These are phyloP conservation scores for Drosophila mimica DNA, from an alignment of 2,888 invertebrate species.

Conservation along the genomic window DNA sequence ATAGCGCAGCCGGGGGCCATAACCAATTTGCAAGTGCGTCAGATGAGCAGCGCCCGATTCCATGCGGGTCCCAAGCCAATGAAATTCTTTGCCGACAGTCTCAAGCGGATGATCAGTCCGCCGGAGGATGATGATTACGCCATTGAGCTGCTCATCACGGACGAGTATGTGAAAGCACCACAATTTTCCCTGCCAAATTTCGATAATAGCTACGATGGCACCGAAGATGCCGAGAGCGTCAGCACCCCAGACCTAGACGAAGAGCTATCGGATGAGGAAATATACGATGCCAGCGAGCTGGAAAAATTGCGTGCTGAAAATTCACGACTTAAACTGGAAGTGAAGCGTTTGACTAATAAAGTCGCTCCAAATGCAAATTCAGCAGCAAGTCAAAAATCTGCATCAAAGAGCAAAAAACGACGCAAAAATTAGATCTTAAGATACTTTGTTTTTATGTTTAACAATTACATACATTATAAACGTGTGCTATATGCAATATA, in stretches of 20 bases:
- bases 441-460: slow-evolving; percentile 13
- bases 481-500: slow-evolving; percentile 26
- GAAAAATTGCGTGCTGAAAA: slow-evolving; percentile 35
- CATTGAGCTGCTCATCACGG: slow-evolving; percentile 85
- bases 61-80: slow-evolving; percentile 87
- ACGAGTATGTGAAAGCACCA: slow-evolving; percentile 22
- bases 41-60: slow-evolving; percentile 87
- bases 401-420: slow-evolving; percentile 17
- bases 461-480: slow-evolving; percentile 38
- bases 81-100: slow-evolving; percentile 86
- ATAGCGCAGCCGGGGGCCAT: slow-evolving; percentile 91
- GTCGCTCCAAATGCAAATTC: neutral
- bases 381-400: neutral
- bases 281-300: slow-evolving; percentile 10
- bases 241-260: neutral
- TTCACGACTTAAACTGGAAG: slow-evolving; percentile 11
- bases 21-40: slow-evolving; percentile 89
- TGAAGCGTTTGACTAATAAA: slow-evolving; percentile 14
- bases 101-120: slow-evolving; percentile 88
- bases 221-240: neutral
- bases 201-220: slow-evolving; percentile 23
- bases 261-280: neutral
- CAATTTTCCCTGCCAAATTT: slow-evolving; percentile 2
- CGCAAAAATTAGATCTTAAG: slow-evolving; percentile 13
- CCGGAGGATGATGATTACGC: slow-evolving; percentile 75